Base-by-base conservation (phyloP, 1,140 invertebrate species). In the Thaumetopoea pityocampa region DNA sequence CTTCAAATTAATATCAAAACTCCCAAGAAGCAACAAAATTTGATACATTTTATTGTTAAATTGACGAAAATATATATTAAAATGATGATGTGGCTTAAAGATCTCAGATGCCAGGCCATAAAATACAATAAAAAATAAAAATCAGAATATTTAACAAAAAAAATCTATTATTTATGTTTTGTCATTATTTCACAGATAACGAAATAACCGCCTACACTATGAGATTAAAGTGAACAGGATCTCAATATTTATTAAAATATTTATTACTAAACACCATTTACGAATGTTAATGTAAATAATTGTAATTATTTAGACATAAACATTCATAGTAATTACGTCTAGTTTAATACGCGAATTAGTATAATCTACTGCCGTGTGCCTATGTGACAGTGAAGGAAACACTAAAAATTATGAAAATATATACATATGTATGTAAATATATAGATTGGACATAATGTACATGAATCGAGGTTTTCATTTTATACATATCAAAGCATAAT, bases 181-280 rank as follows among this genome's bases (percentile, higher is more conserved):
- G n/a, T n/a, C n/a, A n/a, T n/a, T n/a, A n/a, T n/a, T n/a, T n/a
- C n/a, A n/a, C n/a, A n/a, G n/a, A n/a, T n/a, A n/a, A n/a, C n/a
- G 28, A 49, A 38, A 46, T 37, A 26, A 26, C 51, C 47, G 51
- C 61, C 58, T 52, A 45, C 27, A 63, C 41, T 35, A 77, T 79
- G 79, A 83, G 73, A 79, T 80, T 83, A 80, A 68, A 24, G 64
- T 58, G 80, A 78, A 54, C 64, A 54, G 61, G 76, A 83, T 83
- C 76, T 83, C 79, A 79, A 59, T 74, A 79, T 62, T 69, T 71
- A 70, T 63, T 70, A 68, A 67, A 68, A 60, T 70, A 69, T 66
- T 70, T 65, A 67, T 32, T 30, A 15, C 27, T 41, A 30, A 41
- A 32, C 37, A 30, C 28, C 37, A 20, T 41, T 41, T 30, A 41